Percentiles rank a stretch among this genome's conserved stretches.
Evolutionary conservation across 2,113 vertebrate genomes (phyloP).

Genomic region (Perognathus longimembris): DNA sequence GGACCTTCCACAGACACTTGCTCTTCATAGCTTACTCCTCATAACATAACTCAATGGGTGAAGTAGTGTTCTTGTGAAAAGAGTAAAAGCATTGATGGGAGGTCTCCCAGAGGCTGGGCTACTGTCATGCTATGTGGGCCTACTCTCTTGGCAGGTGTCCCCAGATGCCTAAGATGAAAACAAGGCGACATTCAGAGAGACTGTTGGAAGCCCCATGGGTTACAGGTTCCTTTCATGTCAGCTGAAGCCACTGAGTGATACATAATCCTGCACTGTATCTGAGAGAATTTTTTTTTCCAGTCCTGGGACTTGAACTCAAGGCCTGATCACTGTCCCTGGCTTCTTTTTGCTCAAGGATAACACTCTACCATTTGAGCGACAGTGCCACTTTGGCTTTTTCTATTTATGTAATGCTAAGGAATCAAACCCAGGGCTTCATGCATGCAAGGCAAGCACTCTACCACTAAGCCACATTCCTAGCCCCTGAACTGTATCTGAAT

Average conservation of each 20-base stretch:
- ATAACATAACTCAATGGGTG: not conserved
- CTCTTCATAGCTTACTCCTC: not conserved
- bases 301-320: too few species aligned
- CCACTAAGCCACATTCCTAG: too few species aligned
- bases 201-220: not conserved
- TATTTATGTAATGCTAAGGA: too few species aligned
- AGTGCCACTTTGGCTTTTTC: too few species aligned
- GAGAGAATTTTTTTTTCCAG: not conserved
- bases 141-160: not conserved
- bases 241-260: not conserved
- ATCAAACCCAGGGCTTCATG: too few species aligned
- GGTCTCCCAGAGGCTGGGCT: not conserved
- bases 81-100: not conserved
- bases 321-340: too few species aligned
- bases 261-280: rapidly evolving
- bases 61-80: not conserved
- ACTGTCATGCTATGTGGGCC: not conserved
- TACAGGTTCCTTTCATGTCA: not conserved
- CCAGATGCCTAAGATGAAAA: not conserved
- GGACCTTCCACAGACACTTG: not conserved
- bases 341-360: too few species aligned
- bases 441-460: too few species aligned
- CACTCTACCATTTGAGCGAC: too few species aligned
- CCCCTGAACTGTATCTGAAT: not conserved
- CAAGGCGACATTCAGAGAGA: not conserved